phyloP scores from a whole-genome alignment of 2,888 invertebrate species.

The Acrobasis suavella region DNA sequence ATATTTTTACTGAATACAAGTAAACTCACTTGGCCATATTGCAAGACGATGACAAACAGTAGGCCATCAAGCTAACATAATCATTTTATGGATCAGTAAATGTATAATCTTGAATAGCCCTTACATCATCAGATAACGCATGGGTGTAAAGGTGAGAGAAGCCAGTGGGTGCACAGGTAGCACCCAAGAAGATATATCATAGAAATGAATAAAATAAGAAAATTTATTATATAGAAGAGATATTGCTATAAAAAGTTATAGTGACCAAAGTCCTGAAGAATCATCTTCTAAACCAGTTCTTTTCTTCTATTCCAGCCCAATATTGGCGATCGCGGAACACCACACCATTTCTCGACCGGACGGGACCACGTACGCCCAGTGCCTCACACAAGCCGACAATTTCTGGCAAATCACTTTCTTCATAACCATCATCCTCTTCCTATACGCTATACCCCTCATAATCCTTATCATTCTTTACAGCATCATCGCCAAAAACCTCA shows the following conservation, averaged over 20 bases:
- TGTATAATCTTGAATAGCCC: too few relatives aligned
- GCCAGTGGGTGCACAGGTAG: too few relatives aligned
- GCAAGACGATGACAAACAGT: too few relatives aligned
- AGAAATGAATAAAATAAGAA: too few relatives aligned
- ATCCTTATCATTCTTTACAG: slow-evolving; percentile 91
- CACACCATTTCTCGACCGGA: slow-evolving; percentile 86
- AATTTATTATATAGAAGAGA: not conserved
- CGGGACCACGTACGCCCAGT: slow-evolving; percentile 87
- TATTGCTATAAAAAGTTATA: slow-evolving; percentile 7
- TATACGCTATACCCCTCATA: slow-evolving; percentile 91
- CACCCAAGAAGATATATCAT: too few relatives aligned
- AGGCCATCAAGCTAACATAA: too few relatives aligned
- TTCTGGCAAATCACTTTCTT: slow-evolving; percentile 90
- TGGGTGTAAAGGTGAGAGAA: too few relatives aligned
- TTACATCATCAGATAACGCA: too few relatives aligned
- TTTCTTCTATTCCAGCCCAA: slow-evolving; percentile 87
- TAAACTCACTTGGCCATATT: too few relatives aligned
- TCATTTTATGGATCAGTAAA: too few relatives aligned
- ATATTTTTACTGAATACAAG: too few relatives aligned
- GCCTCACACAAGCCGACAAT: slow-evolving; percentile 89
- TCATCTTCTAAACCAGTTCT: slow-evolving; percentile 23
- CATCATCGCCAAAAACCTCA: slow-evolving; percentile 91
- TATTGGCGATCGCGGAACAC: slow-evolving; percentile 89
- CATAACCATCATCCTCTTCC: slow-evolving; percentile 88
- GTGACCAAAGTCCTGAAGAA: slow-evolving; percentile 25